Evolutionary conservation across 2,888 invertebrate species (phyloP), one percentile per base, ranked within the genome.

Genomic region (Geophilus truncorum): DNA sequence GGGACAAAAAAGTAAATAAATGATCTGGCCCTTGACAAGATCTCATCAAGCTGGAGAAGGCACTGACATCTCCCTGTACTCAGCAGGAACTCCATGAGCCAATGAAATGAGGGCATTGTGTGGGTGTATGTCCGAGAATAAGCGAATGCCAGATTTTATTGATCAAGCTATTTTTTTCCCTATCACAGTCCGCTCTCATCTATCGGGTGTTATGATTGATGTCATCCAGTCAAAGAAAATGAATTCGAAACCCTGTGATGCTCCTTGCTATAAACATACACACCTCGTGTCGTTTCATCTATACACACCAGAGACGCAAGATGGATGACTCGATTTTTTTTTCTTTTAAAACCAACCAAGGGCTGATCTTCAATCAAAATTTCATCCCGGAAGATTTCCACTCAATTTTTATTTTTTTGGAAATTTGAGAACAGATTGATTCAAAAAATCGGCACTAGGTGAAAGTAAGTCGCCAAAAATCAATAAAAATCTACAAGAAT

Each of bases 191-290:
- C n/a, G n/a, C n/a, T n/a, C 70, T 28, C 70, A 70, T 70, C 70
- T 28, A 70, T 70, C n/a, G 70, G n/a, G 57, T 25, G 70, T 70
- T 70, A 70, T 70, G 70, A 70, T 70, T 70, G 70, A 70, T 70
- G 70, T 23, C 70, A 70, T 70, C 70, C 70, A 70, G 70, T 70
- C 70, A 70, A 28, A 25, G 70, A 70, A 70, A 70, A 70, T 70
- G 70, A 28, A 70, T 70, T 70, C 28, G 70, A 70, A 70, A 70
- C 70, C 70, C 70, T 62, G 70, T 70, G 70, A 70, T 70, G 70
- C 70, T 28, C 70, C 70, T 70, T 70, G 28, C 70, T 25, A 70
- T 70, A 70, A 70, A 70, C 70, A 70, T 70, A 70, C 70, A 70
- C 70, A 70, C 70, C n/a, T 28, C 23, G 70, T 70, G 70, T 70